These are phyloP conservation scores for Dryobotodes eremita DNA, from an alignment of 2,888 invertebrate genomes.

Conservation along the genomic window DNA sequence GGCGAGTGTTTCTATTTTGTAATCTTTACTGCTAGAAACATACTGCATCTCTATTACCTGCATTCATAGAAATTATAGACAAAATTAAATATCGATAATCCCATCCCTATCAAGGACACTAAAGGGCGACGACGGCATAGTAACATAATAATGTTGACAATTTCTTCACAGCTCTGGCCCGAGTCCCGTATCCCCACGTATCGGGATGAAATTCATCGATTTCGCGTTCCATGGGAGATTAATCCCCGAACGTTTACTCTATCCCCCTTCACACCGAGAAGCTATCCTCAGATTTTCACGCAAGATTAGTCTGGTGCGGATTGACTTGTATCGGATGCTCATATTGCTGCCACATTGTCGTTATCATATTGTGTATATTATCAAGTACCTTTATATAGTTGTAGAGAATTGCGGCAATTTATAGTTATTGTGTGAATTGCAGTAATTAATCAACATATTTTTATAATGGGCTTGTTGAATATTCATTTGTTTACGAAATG, in stretches of 20 bases:
- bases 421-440: not conserved
- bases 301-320: slow-evolving; percentile 74
- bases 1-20: not conserved
- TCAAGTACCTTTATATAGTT: not conserved
- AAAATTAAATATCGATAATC: slow-evolving; percentile 45
- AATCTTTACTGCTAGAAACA: not conserved
- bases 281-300: slow-evolving; percentile 75
- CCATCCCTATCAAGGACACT: slow-evolving; percentile 59
- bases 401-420: not conserved
- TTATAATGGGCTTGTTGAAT: slow-evolving; percentile 24
- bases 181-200: slow-evolving; percentile 67
- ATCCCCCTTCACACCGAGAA: slow-evolving; percentile 69
- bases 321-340: slow-evolving; percentile 49
- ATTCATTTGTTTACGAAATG: slow-evolving; percentile 30
- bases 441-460: slow-evolving; percentile 32
- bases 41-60: not conserved
- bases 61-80: slow-evolving; percentile 28
- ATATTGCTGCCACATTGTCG: slow-evolving; percentile 18
- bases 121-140: slow-evolving; percentile 69
- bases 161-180: slow-evolving; percentile 76
- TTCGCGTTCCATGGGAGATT: slow-evolving; percentile 84
- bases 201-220: slow-evolving; percentile 81
- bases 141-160: slow-evolving; percentile 84
- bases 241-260: slow-evolving; percentile 78
- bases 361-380: not conserved